Evolutionary conservation across 2,113 vertebrate genomes (phyloP), one percentile per base, ranked within the genome.

Genomic region (Triplophysa rosa): DNA sequence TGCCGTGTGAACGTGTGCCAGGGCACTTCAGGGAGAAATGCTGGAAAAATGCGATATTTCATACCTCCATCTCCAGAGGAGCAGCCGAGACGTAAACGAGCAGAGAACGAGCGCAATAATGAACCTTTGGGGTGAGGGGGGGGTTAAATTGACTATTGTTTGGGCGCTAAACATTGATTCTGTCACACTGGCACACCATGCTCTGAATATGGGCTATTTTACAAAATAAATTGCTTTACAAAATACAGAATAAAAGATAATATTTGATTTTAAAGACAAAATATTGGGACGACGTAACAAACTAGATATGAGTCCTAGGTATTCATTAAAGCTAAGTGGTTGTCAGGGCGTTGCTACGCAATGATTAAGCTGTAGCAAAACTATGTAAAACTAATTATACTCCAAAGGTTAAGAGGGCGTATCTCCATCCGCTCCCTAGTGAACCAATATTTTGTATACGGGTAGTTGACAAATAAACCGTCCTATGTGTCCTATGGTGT

Each of bases 11-110:
- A 91, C 89, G 84, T 82, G 56, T 89, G 92, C 92, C 92, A 93
- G 87, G 77, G 78, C 89, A 92, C 92, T 92, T 92, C 88, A 88
- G 91, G 92, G 91, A 92, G 89, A 89, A 90, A 90, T 84, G 87
- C 91, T 92, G 91, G 90, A 85, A 94, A 92, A 92, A 92, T 90
- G 86, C 90, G 90, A 92, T 93, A 91, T 93, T 92, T 93, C 92
- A 92, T 90, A 92, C 91, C 91, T 91, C 89, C 87, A 89, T 91
- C 91, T 91, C 90, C 87, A 88, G 91, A 91, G 91, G 86, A 87
- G 90, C 81, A 82, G 86, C 84, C 87, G 78, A 87, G 69, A 83
- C 89, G 80, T 84, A 82, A 80, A 70, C 76, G 52, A 84, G 84
- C 81, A 82, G 66, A 77, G 87, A 85, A 86, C 87, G 83, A 80